These are phyloP conservation scores for Pseudochirops corinnae DNA, from an alignment of 2,797 vertebrate species.

Conservation along the genomic window DNA sequence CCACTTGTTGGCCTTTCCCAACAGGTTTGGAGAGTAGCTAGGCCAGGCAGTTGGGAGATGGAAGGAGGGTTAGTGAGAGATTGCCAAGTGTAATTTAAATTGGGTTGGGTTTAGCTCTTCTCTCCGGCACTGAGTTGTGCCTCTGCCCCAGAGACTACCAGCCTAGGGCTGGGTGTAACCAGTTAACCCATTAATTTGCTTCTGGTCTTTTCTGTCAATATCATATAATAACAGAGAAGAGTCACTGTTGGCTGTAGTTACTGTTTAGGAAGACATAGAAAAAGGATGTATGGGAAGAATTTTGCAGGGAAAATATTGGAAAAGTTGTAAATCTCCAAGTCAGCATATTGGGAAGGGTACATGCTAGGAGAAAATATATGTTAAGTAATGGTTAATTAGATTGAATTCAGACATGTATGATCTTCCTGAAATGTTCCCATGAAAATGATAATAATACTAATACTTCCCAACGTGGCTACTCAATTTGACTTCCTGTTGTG, in stretches of 20 bases:
- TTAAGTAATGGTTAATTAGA: not conserved
- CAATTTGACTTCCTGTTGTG: not conserved
- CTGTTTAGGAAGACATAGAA: not conserved
- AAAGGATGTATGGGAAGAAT: not conserved
- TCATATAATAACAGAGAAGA: not conserved
- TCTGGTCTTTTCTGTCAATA: not conserved
- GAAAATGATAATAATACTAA: not conserved
- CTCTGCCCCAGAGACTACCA: too few species aligned
- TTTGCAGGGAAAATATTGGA: not conserved
- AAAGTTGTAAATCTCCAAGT: not conserved
- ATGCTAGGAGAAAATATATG: not conserved
- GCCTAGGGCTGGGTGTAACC: not conserved
- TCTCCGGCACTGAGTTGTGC: not conserved
- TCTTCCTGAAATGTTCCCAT: not conserved
- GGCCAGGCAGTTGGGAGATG: not conserved
- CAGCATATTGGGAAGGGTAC: not conserved
- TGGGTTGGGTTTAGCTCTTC: not conserved
- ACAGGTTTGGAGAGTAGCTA: not conserved
- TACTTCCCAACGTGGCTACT: not conserved
- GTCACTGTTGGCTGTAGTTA: not conserved
- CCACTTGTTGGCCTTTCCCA: not conserved
- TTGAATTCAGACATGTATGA: not conserved
- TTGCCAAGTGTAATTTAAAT: not conserved
- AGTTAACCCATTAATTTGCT: not conserved
- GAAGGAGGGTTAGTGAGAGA: not conserved